Evolutionary conservation across 2,888 invertebrate species (phyloP), one percentile per base, ranked within the genome.

Genomic region (Siphlonurus alternatus): DNA sequence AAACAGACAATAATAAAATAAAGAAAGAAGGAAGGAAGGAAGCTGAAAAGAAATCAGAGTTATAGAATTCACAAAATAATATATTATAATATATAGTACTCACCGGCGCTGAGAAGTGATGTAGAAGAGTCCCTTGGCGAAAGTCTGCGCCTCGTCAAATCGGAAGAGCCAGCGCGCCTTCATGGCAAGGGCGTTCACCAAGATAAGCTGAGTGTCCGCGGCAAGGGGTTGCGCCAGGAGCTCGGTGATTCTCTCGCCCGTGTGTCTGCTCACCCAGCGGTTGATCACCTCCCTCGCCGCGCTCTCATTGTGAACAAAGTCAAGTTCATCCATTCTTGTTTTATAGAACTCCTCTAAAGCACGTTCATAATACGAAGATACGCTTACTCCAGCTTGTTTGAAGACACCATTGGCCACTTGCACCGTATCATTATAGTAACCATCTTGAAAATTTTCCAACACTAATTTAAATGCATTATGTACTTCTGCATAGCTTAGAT

Each of bases 91-190:
- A 25, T 25, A 24, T 15, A 25, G 18, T 24, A 63, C 61, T 59
- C 59, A 68, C 69, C 69, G 70, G 70, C 62, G 68, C 64, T 65
- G 67, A 64, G 63, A 68, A 63, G 64, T 67, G 61, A 64, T 68
- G 68, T 67, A 72, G 69, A 72, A 72, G 18, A 70, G 68, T 20
- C 71, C 72, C 53, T 71, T 70, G 20, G 70, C 66, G 25, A 71
- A 71, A 0, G 72, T 72, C 62, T 70, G 67, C 1, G 68, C 65
- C 2, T 69, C 70, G 62, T 71, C 71, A 66, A 72, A 72, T 25
- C 70, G 70, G 56, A 69, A 67, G 38, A 71, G 68, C 72, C 72
- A 72, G 15, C 68, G 65, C 18, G 71, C 71, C 56, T 68, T 67
- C 63, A 72, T 63, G 1, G 70, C 67, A 5, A 71, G 64, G 7